phyloP scores from a whole-genome alignment of 2,113 vertebrate species.

The Saccopteryx bilineata region DNA sequence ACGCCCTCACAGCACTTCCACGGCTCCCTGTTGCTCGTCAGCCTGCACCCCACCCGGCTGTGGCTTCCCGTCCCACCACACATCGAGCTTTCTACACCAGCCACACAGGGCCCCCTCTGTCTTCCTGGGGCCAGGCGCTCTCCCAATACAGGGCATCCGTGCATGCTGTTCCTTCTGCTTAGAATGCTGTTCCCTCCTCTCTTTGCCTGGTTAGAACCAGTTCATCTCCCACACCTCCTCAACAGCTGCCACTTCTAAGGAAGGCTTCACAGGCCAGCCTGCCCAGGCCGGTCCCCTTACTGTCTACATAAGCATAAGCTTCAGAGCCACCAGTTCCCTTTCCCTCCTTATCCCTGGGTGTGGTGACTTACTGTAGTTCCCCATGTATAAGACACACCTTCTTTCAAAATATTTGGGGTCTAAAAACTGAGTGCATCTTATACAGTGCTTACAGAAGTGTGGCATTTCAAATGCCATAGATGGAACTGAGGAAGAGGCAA shows the following conservation, averaged over 20 bases:
- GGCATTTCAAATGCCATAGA: too few species aligned
- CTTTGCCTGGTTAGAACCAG: accelerated
- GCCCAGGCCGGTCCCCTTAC: accelerated
- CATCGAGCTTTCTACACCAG: accelerated
- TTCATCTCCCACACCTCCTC: not conserved
- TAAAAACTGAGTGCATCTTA: too few species aligned
- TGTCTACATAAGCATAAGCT: not conserved
- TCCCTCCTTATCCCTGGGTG: accelerated
- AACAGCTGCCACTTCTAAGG: not conserved
- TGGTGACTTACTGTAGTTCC: too few species aligned
- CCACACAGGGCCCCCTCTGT: accelerated
- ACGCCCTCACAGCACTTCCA: not conserved
- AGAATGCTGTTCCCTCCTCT: not conserved
- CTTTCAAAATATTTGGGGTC: too few species aligned
- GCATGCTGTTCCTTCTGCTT: not conserved
- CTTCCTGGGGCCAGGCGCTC: not conserved
- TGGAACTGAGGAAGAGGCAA: too few species aligned
- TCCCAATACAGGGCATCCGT: accelerated
- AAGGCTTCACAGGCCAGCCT: accelerated
- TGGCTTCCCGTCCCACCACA: too few species aligned
- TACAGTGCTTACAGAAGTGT: too few species aligned
- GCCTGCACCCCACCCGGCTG: accelerated
- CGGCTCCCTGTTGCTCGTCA: too few species aligned
- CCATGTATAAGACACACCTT: too few species aligned
- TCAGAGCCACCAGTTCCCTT: accelerated